A percentile compares a stretch with the other conserved stretches of the same genome.
These are phyloP conservation scores for Mayetiola destructor DNA, from an alignment of 2,888 invertebrate genomes.

Conservation along the genomic window DNA sequence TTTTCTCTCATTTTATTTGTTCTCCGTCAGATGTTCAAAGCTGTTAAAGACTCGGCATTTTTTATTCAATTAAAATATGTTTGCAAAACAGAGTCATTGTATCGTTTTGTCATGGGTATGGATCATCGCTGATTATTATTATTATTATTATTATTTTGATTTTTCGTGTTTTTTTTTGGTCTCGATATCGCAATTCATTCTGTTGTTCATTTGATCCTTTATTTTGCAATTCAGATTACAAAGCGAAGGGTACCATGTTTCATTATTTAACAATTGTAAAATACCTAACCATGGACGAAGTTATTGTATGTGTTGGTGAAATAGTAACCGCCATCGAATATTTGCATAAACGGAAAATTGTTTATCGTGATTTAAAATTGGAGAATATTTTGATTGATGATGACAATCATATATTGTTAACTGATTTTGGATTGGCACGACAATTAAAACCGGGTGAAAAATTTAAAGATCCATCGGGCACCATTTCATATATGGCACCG, in stretches of 20 bases:
- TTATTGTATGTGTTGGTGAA: background rate
- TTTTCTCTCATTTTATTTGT: no score
- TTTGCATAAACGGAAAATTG: background rate
- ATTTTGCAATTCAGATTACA: no score
- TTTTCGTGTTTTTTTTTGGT: no score
- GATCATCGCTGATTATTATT: no score
- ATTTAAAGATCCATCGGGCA: background rate
- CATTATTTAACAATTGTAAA: background rate
- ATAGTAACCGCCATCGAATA: background rate
- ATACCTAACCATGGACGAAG: background rate
- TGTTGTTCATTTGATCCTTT: no score
- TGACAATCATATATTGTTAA: background rate
- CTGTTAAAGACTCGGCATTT: background rate
- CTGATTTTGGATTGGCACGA: background rate
- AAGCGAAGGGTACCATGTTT: background rate
- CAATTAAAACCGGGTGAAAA: background rate
- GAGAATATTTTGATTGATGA: background rate
- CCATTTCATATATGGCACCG: background rate
- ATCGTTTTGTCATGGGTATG: background rate
- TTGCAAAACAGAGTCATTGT: background rate
- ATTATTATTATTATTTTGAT: no score
- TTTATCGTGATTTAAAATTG: slow-evolving; percentile 3
- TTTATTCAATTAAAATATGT: background rate
- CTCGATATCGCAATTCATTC: no score
- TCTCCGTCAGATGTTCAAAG: background rate